Conservation (phyloP, 2,113 vertebrate species). For the Pelvicachromis taeniatus region DNA sequence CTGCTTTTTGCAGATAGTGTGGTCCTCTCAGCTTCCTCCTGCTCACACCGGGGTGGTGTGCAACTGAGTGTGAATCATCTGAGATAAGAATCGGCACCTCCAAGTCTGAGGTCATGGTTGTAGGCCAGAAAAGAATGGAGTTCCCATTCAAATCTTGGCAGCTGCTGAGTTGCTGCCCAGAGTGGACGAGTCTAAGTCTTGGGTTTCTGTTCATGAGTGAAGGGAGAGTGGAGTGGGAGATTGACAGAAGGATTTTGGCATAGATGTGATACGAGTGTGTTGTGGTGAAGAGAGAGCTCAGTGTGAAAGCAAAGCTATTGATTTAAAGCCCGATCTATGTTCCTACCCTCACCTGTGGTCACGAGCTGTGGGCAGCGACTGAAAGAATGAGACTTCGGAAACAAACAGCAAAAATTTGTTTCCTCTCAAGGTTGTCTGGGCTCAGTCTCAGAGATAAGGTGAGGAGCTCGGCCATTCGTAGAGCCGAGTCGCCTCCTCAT, state of each 20-base stretch:
- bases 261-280: not conserved
- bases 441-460: not conserved
- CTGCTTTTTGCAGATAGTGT: not conserved
- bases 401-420: not conserved
- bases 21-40: not conserved
- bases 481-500: not conserved
- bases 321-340: not conserved
- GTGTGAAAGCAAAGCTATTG: not conserved
- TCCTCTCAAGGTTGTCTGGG: not conserved
- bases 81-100: not conserved
- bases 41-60: not conserved
- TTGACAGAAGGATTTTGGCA: not conserved
- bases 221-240: not conserved
- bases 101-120: not conserved
- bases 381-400: not conserved
- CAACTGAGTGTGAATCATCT: not conserved
- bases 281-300: not conserved
- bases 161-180: not conserved
- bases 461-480: not conserved
- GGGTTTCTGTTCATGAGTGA: rapidly evolving
- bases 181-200: not conserved
- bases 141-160: not conserved
- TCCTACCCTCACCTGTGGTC: not conserved
- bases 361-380: not conserved
- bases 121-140: not conserved